phyloP scores from a whole-genome alignment of 2,113 vertebrate species.

The Calonectris borealis region DNA sequence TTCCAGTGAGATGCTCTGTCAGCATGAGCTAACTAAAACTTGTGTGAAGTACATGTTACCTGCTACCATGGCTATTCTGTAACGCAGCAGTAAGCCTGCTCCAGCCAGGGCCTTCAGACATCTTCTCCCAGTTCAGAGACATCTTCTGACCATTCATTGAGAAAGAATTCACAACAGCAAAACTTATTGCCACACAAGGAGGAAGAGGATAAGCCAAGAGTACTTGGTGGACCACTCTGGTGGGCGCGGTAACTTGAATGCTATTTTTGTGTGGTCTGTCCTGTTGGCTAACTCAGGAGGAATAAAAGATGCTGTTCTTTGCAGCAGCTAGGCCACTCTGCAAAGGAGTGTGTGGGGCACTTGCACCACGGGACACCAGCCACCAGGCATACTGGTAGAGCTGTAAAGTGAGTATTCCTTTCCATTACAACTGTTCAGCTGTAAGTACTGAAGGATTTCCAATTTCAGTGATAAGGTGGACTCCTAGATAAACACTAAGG shows the following conservation, averaged over 20 bases:
- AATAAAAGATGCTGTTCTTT: not conserved
- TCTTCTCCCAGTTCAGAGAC: not conserved
- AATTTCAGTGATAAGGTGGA: not conserved
- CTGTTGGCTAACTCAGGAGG: not conserved
- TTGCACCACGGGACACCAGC: not conserved
- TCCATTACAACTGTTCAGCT: not conserved
- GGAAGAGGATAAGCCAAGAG: not conserved
- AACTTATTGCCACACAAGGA: not conserved
- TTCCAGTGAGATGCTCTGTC: not conserved
- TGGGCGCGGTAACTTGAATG: rapidly evolving
- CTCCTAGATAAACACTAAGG: not conserved
- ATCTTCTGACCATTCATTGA: not conserved
- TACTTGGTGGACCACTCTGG: too few species aligned
- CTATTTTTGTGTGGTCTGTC: not conserved
- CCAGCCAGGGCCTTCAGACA: not conserved
- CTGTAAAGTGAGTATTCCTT: not conserved
- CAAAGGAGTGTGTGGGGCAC: rapidly evolving
- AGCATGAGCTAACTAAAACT: not conserved
- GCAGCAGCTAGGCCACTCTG: not conserved
- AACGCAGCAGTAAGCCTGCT: not conserved
- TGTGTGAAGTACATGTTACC: not conserved
- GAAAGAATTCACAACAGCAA: not conserved
- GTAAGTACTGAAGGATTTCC: not conserved
- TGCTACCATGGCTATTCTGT: not conserved
- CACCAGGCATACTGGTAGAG: not conserved